A percentile compares a stretch with the other conserved stretches of the same genome.
phyloP scores from a whole-genome alignment of 2,888 invertebrate species.

The Spisula subtruncata region DNA sequence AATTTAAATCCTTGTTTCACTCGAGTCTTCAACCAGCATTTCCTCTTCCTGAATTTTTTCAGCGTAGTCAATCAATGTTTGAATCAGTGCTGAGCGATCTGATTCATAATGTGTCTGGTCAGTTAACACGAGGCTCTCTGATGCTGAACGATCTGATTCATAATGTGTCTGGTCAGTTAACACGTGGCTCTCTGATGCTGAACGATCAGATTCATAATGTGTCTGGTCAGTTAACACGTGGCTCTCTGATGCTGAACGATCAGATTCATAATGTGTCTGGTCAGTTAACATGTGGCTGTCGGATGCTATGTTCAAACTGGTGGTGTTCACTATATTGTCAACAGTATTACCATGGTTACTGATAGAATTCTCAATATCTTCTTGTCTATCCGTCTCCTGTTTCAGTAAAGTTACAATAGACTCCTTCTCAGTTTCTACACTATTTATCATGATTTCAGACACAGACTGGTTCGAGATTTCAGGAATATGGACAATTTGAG shows the following conservation, averaged over 20 bases:
- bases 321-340: not conserved
- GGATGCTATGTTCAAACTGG: not conserved
- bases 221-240: too few species aligned
- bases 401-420: not conserved
- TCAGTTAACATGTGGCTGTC: not conserved
- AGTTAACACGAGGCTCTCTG: too few species aligned
- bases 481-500: not conserved
- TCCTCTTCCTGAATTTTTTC: constrained; percentile 43
- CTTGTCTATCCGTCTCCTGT: not conserved
- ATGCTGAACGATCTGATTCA: constrained; percentile 34
- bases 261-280: too few species aligned
- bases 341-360: not conserved
- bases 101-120: constrained; percentile 6
- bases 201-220: constrained; percentile 36
- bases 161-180: not conserved
- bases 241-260: too few species aligned
- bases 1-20: not conserved
- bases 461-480: not conserved
- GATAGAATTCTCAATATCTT: not conserved
- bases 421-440: not conserved
- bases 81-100: constrained; percentile 50
- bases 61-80: constrained; percentile 60
- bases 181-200: not conserved
- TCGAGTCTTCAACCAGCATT: not conserved
- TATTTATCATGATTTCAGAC: not conserved